Percentiles rank a stretch among this genome's conserved stretches.
Conservation (phyloP, 2,113 vertebrate genomes). For the Alligator mississippiensis region DNA sequence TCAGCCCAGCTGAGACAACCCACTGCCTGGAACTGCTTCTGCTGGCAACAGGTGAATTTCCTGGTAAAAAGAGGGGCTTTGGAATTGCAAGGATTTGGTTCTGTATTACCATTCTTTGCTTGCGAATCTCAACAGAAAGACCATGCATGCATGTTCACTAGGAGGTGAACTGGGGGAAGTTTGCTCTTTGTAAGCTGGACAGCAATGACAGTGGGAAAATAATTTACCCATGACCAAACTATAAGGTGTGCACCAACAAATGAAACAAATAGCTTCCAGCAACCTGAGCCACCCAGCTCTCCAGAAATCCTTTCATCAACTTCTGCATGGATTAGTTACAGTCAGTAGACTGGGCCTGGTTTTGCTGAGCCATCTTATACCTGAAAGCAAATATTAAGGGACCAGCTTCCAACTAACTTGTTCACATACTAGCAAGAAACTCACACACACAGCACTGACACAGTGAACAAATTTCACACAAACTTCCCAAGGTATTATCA, state of each 20-base stretch:
- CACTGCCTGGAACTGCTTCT: background rate
- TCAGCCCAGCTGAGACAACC: too few relatives aligned
- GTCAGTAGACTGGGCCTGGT: background rate
- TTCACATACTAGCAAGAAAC: background rate
- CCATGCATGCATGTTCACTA: background rate
- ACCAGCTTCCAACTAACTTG: background rate
- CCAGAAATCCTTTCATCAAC: background rate
- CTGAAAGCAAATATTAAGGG: background rate
- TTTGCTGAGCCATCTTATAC: background rate
- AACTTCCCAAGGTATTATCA: background rate
- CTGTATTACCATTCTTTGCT: background rate
- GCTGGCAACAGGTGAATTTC: background rate
- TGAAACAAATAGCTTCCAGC: background rate
- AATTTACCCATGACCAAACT: background rate
- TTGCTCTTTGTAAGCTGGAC: background rate
- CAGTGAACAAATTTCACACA: background rate
- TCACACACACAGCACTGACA: background rate
- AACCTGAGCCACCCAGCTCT: background rate
- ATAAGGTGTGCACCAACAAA: background rate
- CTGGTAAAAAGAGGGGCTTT: background rate
- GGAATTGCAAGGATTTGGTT: background rate
- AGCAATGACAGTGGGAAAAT: background rate
- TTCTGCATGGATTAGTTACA: background rate
- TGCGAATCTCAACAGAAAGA: background rate
- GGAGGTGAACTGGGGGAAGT: background rate